These are phyloP conservation scores for Micrasema minimum DNA, from an alignment of 1,140 invertebrate genomes.

Conservation along the genomic window DNA sequence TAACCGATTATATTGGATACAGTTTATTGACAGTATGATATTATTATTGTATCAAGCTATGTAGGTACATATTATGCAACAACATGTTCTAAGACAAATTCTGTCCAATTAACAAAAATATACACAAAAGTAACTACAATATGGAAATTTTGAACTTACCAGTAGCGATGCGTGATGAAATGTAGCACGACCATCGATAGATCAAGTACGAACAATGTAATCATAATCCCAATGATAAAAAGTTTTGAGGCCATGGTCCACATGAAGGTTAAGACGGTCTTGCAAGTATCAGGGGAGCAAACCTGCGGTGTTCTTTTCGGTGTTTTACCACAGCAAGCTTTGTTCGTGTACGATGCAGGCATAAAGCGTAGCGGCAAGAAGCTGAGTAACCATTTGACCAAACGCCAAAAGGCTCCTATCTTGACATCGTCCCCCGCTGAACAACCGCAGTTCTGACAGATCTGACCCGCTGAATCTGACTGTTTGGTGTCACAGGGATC, in stretches of 20 bases:
- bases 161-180: conserved; percentile 6
- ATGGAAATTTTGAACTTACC: neutral
- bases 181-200: conserved; percentile 4
- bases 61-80: too few species aligned
- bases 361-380: neutral
- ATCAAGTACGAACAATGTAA: neutral
- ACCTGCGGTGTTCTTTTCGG: neutral
- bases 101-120: too few species aligned
- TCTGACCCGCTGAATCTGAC: neutral
- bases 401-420: neutral
- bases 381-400: neutral
- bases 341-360: neutral
- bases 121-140: neutral
- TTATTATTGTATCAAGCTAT: too few species aligned
- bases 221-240: neutral
- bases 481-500: neutral
- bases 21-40: too few species aligned
- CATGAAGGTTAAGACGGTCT: neutral
- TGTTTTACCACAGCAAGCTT: neutral
- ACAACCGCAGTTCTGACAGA: neutral
- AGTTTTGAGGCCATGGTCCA: neutral
- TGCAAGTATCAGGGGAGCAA: neutral
- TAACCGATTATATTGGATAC: too few species aligned
- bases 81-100: too few species aligned
- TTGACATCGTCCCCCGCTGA: neutral